Evolutionary conservation across 2,888 invertebrate species (phyloP), one percentile per base, ranked within the genome.

Genomic region (Tuberolachnus salignus): DNA sequence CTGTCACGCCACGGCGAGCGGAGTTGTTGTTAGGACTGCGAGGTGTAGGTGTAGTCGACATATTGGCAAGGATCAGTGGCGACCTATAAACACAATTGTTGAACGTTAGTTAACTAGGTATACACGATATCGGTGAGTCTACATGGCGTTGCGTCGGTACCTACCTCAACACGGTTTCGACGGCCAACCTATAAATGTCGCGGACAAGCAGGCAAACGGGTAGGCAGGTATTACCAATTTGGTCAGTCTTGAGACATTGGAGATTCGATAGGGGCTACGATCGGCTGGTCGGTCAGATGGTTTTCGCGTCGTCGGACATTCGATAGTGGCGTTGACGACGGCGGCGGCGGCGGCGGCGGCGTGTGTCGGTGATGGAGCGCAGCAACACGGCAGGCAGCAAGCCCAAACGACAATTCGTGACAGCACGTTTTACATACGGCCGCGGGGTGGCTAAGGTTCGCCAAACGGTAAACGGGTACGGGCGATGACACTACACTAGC

Each of bases 1-100:
- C 87, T 74, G 88, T 88, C 80, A 88, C 87, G 83, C 88, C 87
- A 80, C 88, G 86, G 80, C 88, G 88, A 81, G 87, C 87, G 59
- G 84, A 83, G 63, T 84, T 84, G 69, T 84, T 84, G 69, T 84
- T 84, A 81, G 84, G 84, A 46, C 73, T 64, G 34, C 55, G 75
- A 0, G 72, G 72, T 11, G 72, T 66, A 21, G 72, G 72, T 13
- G 72, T 66, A n/a, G 72, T 57, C 9, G 80, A 80, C 80, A 80
- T 80, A 53, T 67, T 16, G 11, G 21, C 23, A 34, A 46, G 6
- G 16, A n/a, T 2, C n/a, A 9, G 66, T 10, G 59, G 34, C 26
- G 49, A 67, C 70, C 73, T 73, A 23, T 0, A 10, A 9, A 21
- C 10, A 55, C 53, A 46, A 34, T 21, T 1, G 13, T 26, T 3